phyloP scores from a whole-genome alignment of 2,888 invertebrate genomes.

The Callimorpha dominula region DNA sequence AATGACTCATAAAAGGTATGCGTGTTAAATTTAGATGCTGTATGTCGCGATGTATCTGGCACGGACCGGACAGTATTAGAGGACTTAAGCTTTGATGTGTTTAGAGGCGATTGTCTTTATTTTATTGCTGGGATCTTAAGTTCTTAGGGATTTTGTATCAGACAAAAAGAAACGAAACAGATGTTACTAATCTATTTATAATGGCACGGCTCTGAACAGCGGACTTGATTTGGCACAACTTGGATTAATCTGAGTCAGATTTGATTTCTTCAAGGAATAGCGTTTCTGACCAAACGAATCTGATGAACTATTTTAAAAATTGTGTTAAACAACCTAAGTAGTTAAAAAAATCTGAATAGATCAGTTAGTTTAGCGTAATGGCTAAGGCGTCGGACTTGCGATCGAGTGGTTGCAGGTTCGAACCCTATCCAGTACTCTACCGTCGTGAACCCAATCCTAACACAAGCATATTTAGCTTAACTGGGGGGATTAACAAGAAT shows the following conservation, averaged over 20 bases:
- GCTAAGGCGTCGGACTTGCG: too few relatives aligned
- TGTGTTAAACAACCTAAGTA: too few relatives aligned
- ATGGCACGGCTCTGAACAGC: neutral
- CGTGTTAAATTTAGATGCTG: slow-evolving; percentile 43
- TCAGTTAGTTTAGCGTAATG: too few relatives aligned
- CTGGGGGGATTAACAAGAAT: too few relatives aligned
- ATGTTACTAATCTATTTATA: slow-evolving; percentile 8
- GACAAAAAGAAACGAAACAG: slow-evolving; percentile 11
- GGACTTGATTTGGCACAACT: slow-evolving; percentile 6
- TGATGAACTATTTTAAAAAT: neutral
- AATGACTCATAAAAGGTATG: slow-evolving; percentile 56
- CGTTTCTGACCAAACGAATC: neutral
- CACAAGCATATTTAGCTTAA: too few relatives aligned
- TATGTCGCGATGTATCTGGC: slow-evolving; percentile 37
- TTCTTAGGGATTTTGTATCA: slow-evolving; percentile 12
- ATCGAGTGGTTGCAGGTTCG: too few relatives aligned
- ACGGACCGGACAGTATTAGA: slow-evolving; percentile 24
- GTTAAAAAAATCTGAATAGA: too few relatives aligned
- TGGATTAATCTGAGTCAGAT: neutral
- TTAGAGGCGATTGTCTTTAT: slow-evolving; percentile 36
- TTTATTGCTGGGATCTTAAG: slow-evolving; percentile 27
- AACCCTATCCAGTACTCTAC: too few relatives aligned
- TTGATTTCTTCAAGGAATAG: neutral
- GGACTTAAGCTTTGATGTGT: slow-evolving; percentile 42
- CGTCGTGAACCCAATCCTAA: too few relatives aligned